These are phyloP conservation scores for Sympetrum striolatum DNA, from an alignment of 2,888 invertebrate genomes.

Conservation along the genomic window DNA sequence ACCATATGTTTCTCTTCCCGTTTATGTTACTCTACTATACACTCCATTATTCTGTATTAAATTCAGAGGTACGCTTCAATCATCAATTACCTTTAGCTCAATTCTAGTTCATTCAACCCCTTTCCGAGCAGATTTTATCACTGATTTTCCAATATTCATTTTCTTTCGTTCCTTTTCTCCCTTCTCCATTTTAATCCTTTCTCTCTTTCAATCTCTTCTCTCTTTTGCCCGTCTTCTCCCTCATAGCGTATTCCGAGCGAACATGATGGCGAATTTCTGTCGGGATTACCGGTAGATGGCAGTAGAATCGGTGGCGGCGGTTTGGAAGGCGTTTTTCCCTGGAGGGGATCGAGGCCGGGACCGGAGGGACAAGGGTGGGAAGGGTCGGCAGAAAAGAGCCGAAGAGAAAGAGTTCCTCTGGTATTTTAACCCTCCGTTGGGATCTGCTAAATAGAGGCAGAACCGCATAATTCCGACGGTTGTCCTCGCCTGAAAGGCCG, in stretches of 20 bases:
- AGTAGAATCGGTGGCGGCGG: neutral
- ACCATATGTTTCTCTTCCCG: too few relatives aligned
- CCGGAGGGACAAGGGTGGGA: neutral
- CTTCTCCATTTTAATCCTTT: neutral
- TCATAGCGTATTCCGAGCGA: neutral
- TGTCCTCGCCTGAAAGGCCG: neutral
- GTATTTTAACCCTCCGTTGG: neutral
- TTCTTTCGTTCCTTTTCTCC: too few relatives aligned
- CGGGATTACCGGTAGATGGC: neutral
- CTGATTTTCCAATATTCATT: too few relatives aligned
- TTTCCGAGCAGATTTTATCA: too few relatives aligned
- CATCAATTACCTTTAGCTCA: too few relatives aligned
- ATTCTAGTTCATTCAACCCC: too few relatives aligned
- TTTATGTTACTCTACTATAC: too few relatives aligned
- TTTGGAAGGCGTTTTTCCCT: neutral
- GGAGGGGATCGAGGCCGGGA: neutral
- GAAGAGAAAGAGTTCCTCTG: neutral
- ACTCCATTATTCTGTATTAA: too few relatives aligned
- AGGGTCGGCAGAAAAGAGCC: neutral
- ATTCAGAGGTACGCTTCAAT: too few relatives aligned
- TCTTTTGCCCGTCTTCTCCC: neutral
- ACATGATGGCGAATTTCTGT: neutral
- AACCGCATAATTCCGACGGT: neutral
- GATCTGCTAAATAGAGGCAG: neutral
- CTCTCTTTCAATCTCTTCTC: neutral